A percentile compares a stretch with the other conserved stretches of the same genome.
Evolutionary conservation across 1,140 invertebrate genomes (phyloP).

Genomic region (Papilio glaucus): DNA sequence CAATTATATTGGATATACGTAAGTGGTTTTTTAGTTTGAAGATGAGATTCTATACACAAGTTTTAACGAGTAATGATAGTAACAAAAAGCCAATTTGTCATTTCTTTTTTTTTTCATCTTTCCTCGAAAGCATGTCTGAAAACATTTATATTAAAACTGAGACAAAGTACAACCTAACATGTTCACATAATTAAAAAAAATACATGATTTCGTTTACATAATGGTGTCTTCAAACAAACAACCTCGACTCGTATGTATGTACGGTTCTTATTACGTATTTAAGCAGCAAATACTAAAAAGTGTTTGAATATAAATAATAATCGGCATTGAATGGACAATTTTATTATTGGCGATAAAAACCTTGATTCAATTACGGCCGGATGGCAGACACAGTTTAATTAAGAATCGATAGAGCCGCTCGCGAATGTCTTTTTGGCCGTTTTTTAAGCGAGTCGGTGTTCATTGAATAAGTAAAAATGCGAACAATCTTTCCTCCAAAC

Average conservation of each 20-base stretch:
- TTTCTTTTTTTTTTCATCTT: no score
- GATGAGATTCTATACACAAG: no score
- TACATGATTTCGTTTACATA: no score
- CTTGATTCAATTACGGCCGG: constrained; percentile 31
- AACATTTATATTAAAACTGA: no score
- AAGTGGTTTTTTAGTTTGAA: no score
- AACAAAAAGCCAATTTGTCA: no score
- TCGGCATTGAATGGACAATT: constrained; percentile 21
- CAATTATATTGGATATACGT: no score
- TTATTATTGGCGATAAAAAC: constrained; percentile 36
- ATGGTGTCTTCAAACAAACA: background rate
- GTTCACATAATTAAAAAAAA: no score
- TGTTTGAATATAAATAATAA: constrained; percentile 26
- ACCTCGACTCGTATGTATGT: background rate
- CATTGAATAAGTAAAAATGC: constrained; percentile 22
- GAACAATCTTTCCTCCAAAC: background rate
- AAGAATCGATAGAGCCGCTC: constrained; percentile 31
- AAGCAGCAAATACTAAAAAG: background rate
- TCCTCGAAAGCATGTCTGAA: no score
- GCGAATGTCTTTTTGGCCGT: constrained; percentile 31
- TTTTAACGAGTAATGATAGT: no score
- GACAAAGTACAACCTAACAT: no score
- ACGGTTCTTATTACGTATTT: background rate
- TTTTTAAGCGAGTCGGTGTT: constrained; percentile 16
- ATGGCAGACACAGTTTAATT: constrained; percentile 35